Conservation (phyloP, 2,113 vertebrate genomes). For the Zosterops hypoxanthus region DNA sequence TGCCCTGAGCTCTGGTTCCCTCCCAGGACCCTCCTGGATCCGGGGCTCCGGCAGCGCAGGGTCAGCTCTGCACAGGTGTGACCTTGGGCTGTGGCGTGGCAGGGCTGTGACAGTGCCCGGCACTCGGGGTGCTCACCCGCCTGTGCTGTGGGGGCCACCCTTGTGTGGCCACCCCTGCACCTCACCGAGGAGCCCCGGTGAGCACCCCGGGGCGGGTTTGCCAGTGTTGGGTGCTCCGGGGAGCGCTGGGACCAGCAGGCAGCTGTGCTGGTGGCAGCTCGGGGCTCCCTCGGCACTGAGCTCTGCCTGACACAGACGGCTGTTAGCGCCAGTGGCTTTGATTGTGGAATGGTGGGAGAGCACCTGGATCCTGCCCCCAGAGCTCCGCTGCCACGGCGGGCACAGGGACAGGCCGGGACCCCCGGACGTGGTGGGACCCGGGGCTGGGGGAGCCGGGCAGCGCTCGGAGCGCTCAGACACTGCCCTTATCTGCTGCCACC, state of each 20-base stretch:
- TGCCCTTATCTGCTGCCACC: conserved; percentile 47
- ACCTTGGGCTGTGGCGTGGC: too few species aligned
- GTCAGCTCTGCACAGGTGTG: too few species aligned
- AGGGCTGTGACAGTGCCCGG: too few species aligned
- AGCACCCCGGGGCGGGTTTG: too few species aligned
- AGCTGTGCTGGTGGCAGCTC: background rate
- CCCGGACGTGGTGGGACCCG: background rate
- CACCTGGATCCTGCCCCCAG: background rate
- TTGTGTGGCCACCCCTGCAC: too few species aligned
- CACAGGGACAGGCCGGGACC: background rate
- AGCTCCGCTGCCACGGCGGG: accelerated
- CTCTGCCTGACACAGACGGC: background rate
- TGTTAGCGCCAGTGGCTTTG: background rate
- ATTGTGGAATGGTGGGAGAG: background rate
- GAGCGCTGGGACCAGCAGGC: background rate
- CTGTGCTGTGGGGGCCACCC: too few species aligned
- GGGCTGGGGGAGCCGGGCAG: background rate
- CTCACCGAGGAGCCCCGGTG: too few species aligned
- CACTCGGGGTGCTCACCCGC: too few species aligned
- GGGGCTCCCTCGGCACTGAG: background rate
- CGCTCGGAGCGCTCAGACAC: background rate
- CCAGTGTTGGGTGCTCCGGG: background rate
- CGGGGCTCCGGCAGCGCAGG: too few species aligned
- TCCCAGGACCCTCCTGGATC: too few species aligned
- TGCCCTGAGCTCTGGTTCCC: too few species aligned